A percentile compares a stretch with the other conserved stretches of the same genome.
Evolutionary conservation across 2,113 vertebrate genomes (phyloP).

Genomic region (Lichenostomus cassidix): DNA sequence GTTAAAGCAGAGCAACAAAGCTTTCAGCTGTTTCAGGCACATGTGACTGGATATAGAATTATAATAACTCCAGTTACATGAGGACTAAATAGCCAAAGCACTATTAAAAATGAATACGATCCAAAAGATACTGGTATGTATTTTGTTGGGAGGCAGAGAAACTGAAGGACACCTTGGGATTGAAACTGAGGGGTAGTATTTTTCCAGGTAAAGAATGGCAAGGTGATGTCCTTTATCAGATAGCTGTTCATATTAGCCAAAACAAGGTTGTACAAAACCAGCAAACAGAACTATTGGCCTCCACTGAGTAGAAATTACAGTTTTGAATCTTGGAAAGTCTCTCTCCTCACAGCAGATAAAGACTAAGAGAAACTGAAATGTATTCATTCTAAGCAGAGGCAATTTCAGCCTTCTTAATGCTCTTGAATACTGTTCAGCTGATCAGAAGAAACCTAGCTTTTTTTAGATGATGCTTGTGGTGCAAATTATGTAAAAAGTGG

Average conservation of each 20-base stretch:
- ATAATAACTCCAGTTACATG: background rate
- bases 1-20: background rate
- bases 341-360: background rate
- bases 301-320: background rate
- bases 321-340: background rate
- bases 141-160: background rate
- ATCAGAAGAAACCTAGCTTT: slow-evolving; percentile 36
- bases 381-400: background rate
- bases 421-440: background rate
- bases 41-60: background rate
- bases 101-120: background rate
- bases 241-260: background rate
- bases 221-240: background rate
- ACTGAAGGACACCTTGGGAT: background rate
- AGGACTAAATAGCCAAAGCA: background rate
- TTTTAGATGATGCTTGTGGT: slow-evolving; percentile 30
- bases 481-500: slow-evolving; percentile 42
- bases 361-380: background rate
- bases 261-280: background rate
- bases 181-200: background rate
- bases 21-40: background rate
- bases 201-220: background rate
- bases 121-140: background rate
- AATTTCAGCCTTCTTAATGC: background rate
- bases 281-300: background rate